phyloP scores from a whole-genome alignment of 1,140 invertebrate species.

The Bombus huntii region DNA sequence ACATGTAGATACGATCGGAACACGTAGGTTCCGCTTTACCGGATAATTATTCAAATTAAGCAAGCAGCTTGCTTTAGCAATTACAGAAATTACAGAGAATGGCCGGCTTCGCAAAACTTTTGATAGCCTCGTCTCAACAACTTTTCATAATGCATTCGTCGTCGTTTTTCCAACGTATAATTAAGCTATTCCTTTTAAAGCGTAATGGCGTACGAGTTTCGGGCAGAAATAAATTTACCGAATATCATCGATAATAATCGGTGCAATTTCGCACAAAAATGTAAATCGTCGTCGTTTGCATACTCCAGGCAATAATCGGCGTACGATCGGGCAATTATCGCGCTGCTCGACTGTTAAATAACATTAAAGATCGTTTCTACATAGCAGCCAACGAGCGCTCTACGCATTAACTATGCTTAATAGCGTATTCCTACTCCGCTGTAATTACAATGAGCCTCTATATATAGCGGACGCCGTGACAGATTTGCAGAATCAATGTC shows the following conservation, averaged over 20 bases:
- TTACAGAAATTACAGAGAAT: slow-evolving; percentile 14
- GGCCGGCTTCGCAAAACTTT: neutral
- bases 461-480: slow-evolving; percentile 54
- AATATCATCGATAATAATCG: neutral
- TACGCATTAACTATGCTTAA: slow-evolving; percentile 50
- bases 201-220: neutral
- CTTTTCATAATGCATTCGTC: neutral
- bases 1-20: slow-evolving; percentile 37
- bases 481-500: slow-evolving; percentile 64
- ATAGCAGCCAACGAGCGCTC: neutral
- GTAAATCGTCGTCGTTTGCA: neutral
- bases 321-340: slow-evolving; percentile 29
- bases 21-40: slow-evolving; percentile 9
- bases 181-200: neutral
- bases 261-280: neutral
- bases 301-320: neutral
- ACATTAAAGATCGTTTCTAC: neutral
- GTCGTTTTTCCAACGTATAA: too few relatives aligned
- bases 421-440: slow-evolving; percentile 28
- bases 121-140: neutral
- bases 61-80: slow-evolving; percentile 1
- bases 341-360: neutral
- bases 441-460: slow-evolving; percentile 58
- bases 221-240: neutral
- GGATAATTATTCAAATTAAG: slow-evolving; percentile 37